Evolutionary conservation across 1,140 invertebrate species (phyloP).

Genomic region (Grapholita molesta): DNA sequence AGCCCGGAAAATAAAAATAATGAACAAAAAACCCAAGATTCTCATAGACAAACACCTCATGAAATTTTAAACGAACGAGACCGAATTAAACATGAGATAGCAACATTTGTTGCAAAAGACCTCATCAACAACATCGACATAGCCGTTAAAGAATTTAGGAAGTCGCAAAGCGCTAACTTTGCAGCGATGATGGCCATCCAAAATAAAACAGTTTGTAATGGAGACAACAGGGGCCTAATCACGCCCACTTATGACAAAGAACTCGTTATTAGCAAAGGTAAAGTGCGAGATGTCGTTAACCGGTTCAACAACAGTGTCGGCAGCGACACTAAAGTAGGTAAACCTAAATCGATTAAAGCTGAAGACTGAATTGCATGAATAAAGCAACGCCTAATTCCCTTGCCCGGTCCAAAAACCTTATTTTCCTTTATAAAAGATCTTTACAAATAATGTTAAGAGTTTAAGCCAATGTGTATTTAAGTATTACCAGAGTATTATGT

Average conservation of each 20-base stretch:
- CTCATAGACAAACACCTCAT: constrained; percentile 27
- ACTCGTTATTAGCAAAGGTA: constrained; percentile 73
- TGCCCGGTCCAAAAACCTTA: constrained; percentile 42
- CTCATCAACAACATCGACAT: constrained; percentile 69
- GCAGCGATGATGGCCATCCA: constrained; percentile 20
- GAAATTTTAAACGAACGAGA: constrained; percentile 62
- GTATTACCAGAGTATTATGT: constrained; percentile 31
- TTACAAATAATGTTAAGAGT: constrained; percentile 19
- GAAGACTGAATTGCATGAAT: constrained; percentile 42
- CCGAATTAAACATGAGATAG: constrained; percentile 70
- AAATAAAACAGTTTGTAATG: constrained; percentile 57
- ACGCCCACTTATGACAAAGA: constrained; percentile 68
- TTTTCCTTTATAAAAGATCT: constrained; percentile 24
- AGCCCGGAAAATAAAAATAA: constrained; percentile 57
- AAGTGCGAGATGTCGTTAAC: constrained; percentile 73
- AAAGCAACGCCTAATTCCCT: constrained; percentile 24
- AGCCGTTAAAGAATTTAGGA: constrained; percentile 62
- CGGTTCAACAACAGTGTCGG: constrained; percentile 65
- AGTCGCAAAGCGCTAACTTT: constrained; percentile 61
- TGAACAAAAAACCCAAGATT: constrained; percentile 40
- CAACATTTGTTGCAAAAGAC: constrained; percentile 70
- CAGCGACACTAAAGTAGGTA: constrained; percentile 35
- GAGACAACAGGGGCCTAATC: constrained; percentile 55
- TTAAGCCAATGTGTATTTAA: constrained; percentile 15
- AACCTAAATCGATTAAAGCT: constrained; percentile 46